These are phyloP conservation scores for Gryllus longicercus DNA, from an alignment of 2,888 invertebrate genomes.

Conservation along the genomic window DNA sequence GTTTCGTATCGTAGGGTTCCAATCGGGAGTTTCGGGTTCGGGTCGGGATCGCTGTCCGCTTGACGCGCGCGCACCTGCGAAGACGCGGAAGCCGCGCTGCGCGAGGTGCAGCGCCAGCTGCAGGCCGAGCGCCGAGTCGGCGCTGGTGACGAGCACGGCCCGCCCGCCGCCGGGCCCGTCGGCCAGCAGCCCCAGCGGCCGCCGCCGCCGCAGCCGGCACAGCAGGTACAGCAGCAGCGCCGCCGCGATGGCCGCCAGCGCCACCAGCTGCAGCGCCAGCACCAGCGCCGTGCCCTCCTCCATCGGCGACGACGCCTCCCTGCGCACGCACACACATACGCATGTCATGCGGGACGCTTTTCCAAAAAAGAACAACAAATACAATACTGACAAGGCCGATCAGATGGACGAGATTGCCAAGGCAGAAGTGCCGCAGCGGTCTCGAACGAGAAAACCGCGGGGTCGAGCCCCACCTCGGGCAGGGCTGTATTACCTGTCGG, in stretches of 20 bases:
- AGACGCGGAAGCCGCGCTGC: conserved; percentile 66
- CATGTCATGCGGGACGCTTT: too few species aligned
- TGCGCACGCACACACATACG: too few species aligned
- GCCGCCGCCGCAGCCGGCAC: conserved; percentile 45
- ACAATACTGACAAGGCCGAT: too few species aligned
- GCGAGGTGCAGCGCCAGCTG: conserved; percentile 53
- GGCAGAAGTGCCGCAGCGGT: too few species aligned
- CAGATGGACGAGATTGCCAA: too few species aligned
- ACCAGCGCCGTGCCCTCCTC: conserved; percentile 78
- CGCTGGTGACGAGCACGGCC: conserved; percentile 73
- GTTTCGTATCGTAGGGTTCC: not conserved
- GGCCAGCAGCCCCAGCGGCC: conserved; percentile 19
- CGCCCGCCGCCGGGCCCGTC: conserved; percentile 59
- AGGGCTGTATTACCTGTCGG: too few species aligned
- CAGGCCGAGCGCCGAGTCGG: conserved; percentile 74
- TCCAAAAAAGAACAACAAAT: too few species aligned
- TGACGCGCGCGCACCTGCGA: conserved; percentile 43
- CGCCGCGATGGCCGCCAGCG: conserved; percentile 78
- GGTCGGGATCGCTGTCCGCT: not conserved
- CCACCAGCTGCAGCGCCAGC: conserved; percentile 74
- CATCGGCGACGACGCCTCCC: conserved; percentile 50
- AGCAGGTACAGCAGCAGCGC: conserved; percentile 73
- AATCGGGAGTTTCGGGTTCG: not conserved
- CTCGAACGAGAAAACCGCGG: too few species aligned
- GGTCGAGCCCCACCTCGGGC: too few species aligned